Base-by-base conservation (phyloP, 1,140 invertebrate genomes). In the Planococcus citri region DNA sequence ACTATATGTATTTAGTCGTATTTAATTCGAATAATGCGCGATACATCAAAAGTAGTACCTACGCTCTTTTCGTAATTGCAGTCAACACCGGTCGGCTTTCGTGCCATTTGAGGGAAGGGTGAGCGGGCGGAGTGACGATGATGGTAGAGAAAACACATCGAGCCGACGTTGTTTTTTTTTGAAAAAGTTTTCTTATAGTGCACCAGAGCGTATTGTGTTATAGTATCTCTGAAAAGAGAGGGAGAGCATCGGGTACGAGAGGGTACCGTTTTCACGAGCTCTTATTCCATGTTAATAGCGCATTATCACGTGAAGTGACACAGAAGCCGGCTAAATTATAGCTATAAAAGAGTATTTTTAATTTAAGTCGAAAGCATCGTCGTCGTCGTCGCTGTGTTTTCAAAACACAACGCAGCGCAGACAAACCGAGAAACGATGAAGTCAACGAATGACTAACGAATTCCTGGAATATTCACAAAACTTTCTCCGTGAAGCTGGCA, bases 21-120 rank as follows among this genome's bases (percentile, higher is more conserved):
- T 51, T 51, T 51, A 51, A 51, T 51, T 51, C 41, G 41, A 51
- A 51, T 51, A 51, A 51, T 51, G 41, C 41, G 41, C 41, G 41
- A 51, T 51, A 51, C 41, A 51, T 51, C 41, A 51, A 51, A 51
- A 20, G 29, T 33, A n/a, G n/a, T n/a, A n/a, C n/a, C n/a, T n/a
- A 12, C 29, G 29, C 29, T 33, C 12, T 33, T 33, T 33, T 33
- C 29, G 29, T 33, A 33, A 33, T 33, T 33, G 29, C 29, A 33
- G 29, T 33, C 29, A 12, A 33, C 3, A 33, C n/a, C n/a, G 29
- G 29, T 12, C 4, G 29, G 12, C 29, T 33, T 33, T 33, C 29
- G 29, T 33, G 29, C 12, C n/a, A 37, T 2, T 17, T 17, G 41
- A 6, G 41, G 41, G n/a, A 37, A 6, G 14, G 33, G 6, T 37